Percentiles rank a stretch among this genome's conserved stretches.
Conservation (phyloP, 2,113 vertebrate genomes). For the Ahaetulla prasina region DNA sequence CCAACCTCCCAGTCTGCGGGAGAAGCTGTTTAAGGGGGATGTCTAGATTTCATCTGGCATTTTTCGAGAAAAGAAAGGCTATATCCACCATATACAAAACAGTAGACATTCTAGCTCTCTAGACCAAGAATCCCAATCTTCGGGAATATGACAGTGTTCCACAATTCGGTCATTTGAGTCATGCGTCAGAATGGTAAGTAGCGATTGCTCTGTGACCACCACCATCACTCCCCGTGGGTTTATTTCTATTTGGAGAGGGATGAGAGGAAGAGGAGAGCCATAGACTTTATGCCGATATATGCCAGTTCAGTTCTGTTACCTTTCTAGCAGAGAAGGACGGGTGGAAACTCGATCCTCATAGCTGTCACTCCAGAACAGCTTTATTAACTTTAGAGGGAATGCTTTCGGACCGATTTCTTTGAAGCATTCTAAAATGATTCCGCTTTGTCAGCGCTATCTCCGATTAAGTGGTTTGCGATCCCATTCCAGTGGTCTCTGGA, state of each 20-base stretch:
- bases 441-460: no score
- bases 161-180: not conserved
- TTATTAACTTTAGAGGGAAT: not conserved
- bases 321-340: not conserved
- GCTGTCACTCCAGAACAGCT: not conserved
- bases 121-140: not conserved
- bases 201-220: not conserved
- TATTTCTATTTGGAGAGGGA: not conserved
- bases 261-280: not conserved
- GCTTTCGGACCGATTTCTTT: not conserved
- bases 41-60: not conserved
- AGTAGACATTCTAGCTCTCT: not conserved
- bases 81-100: not conserved
- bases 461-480: not conserved
- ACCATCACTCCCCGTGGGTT: not conserved
- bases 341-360: not conserved
- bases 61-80: no score
- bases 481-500: not conserved
- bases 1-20: not conserved
- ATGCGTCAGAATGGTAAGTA: constrained; percentile 23
- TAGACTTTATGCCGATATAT: not conserved
- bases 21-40: not conserved
- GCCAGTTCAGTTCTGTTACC: not conserved
- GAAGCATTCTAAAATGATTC: not conserved
- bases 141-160: not conserved